A percentile compares a stretch with the other conserved stretches of the same genome.
These are phyloP conservation scores for Glaucomys volans DNA, from an alignment of 2,113 vertebrate species.

Conservation along the genomic window DNA sequence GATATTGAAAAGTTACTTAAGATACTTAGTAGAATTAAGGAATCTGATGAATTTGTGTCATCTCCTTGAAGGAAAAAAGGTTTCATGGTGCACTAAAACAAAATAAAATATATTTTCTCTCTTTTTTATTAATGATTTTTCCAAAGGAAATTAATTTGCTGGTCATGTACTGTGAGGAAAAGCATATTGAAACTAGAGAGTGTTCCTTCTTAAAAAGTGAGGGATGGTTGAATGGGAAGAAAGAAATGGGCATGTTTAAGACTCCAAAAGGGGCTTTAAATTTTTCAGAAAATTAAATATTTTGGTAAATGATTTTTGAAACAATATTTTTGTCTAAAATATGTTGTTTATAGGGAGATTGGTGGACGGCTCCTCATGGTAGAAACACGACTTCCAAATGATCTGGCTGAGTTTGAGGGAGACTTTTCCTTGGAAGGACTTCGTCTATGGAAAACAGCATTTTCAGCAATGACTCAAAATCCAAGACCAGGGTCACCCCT, in stretches of 20 bases:
- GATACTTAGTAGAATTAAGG: neutral
- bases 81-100: neutral
- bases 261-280: neutral
- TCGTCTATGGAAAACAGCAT: constrained; percentile 97
- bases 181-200: constrained; percentile 1
- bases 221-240: neutral
- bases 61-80: neutral
- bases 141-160: constrained; percentile 27
- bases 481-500: constrained; percentile 88
- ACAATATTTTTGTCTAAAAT: constrained; percentile 71
- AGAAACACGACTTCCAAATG: constrained; percentile 93
- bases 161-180: constrained; percentile 40
- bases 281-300: constrained; percentile 41
- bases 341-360: constrained; percentile 91
- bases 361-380: constrained; percentile 93
- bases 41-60: constrained; percentile 2
- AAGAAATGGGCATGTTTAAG: constrained; percentile 40
- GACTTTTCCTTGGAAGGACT: constrained; percentile 96
- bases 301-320: constrained; percentile 68
- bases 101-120: neutral
- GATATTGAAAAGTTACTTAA: constrained; percentile 7
- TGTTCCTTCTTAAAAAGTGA: neutral
- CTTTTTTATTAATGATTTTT: constrained; percentile 7
- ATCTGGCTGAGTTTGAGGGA: constrained; percentile 95
- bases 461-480: constrained; percentile 95